Percentiles rank a stretch among this genome's conserved stretches.
Conservation (phyloP, 1,140 invertebrate genomes). For the Trachymyrmex septentrionalis region DNA sequence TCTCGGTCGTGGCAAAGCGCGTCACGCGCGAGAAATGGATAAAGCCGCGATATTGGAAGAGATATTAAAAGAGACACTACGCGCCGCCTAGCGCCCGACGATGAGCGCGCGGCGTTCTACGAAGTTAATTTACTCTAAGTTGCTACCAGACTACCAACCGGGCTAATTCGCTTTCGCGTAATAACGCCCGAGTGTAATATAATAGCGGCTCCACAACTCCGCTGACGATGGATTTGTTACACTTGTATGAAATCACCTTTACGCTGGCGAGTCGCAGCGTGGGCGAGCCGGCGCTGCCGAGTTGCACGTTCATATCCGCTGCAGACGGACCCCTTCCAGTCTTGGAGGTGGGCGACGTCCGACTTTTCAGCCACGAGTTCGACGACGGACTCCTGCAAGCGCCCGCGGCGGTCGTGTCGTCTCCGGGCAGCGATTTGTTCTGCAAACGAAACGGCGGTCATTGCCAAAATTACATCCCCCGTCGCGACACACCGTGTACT, state of each 20-base stretch:
- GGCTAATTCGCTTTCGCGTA: slow-evolving; percentile 10
- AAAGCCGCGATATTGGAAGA: not conserved
- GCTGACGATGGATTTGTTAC: not conserved
- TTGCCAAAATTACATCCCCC: slow-evolving; percentile 21
- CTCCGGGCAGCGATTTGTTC: slow-evolving; percentile 82
- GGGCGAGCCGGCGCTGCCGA: slow-evolving; percentile 85
- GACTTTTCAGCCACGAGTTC: slow-evolving; percentile 84
- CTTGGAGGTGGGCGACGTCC: slow-evolving; percentile 81
- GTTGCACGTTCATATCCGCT: slow-evolving; percentile 87
- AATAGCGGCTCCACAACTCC: not conserved
- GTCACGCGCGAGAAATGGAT: not conserved
- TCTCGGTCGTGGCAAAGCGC: no score
- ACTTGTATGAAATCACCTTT: slow-evolving; percentile 80
- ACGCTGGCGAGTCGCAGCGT: slow-evolving; percentile 86
- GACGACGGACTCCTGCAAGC: slow-evolving; percentile 79
- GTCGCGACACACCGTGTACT: slow-evolving; percentile 2
- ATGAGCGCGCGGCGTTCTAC: not conserved
- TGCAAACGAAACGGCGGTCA: slow-evolving; percentile 70
- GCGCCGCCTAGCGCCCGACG: not conserved
- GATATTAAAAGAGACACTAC: not conserved
- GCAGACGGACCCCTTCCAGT: slow-evolving; percentile 82
- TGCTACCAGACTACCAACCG: not conserved
- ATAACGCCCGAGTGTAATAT: not conserved
- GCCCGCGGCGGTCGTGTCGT: slow-evolving; percentile 78
- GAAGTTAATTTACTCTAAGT: slow-evolving; percentile 12